These are phyloP conservation scores for Axinella damicornis DNA, from an alignment of 37 sponge, comb jelly and placozoan genomes.

Conservation along the genomic window DNA sequence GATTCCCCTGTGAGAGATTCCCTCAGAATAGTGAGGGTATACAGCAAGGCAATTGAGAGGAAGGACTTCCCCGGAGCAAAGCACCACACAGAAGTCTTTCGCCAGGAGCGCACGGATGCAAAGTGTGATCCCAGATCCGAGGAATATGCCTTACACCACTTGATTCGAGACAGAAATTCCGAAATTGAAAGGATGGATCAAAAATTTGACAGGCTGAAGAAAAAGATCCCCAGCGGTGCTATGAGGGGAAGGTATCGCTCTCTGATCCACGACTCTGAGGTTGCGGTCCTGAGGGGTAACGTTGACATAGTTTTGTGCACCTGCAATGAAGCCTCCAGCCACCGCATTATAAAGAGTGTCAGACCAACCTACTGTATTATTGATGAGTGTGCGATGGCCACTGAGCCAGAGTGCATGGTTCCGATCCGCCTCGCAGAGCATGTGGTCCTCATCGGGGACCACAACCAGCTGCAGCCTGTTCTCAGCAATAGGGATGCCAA, in stretches of 20 bases:
- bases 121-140: neutral
- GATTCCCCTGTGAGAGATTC: neutral
- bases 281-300: neutral
- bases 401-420: conserved; percentile 65
- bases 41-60: conserved; percentile 42
- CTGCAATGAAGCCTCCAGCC: conserved; percentile 61
- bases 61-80: conserved; percentile 41
- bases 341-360: conserved; percentile 12
- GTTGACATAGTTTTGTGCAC: conserved; percentile 64
- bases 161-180: conserved; percentile 3
- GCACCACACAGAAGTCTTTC: conserved; percentile 21
- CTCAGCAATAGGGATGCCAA: conserved; percentile 36
- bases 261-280: neutral
- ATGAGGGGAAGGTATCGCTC: neutral
- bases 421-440: conserved; percentile 29
- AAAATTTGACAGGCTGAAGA: neutral
- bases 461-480: conserved; percentile 60
- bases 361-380: conserved; percentile 33
- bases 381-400: conserved; percentile 65
- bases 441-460: conserved; percentile 68
- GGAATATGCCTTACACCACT: conserved; percentile 47
- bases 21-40: conserved; percentile 32
- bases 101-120: neutral
- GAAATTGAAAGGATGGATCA: conserved; percentile 10
- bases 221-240: conserved; percentile 15